Base-by-base conservation (phyloP, 2,797 vertebrate genomes). In the Sebastes minor region DNA sequence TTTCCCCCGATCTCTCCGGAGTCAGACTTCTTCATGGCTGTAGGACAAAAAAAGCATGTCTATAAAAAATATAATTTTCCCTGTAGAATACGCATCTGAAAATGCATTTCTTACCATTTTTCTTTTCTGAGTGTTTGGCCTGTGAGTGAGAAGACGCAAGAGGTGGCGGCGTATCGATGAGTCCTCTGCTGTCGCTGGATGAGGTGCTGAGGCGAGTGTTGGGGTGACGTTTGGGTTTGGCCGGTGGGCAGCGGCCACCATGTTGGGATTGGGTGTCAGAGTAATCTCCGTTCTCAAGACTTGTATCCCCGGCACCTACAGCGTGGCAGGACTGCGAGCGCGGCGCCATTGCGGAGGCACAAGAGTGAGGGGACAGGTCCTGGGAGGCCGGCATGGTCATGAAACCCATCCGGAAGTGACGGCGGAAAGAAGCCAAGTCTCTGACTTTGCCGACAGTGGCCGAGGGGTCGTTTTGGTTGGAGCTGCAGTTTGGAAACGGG, bases 301-400 rank as follows among this genome's bases (percentile, higher is more conserved):
- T 87, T 1, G 89, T 84, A n/a, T 95, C 95, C 6, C 95, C 95
- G 8, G 97, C 96, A 27, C 97, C 97, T 22, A 98, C 97, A 0
- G 97, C 97, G 52, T 98, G 97, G 92, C 97, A 98, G 80, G 97
- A 98, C 85, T 98, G 97, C 1, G 97, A 98, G 79, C 97, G 97
- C 0, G 97, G 97, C 11, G 97, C 97, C 97, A 98, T 97, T 87
- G 96, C 96, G 3, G 96, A 96, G 90, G 96, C 96, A 90, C 97
- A 98, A 64, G 97, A 97, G 90, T 97, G 96, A 22, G 97, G 97
- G 22, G 96, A 96, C 42, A 97, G 97, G 91, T 98, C 97, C 95
- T 98, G 97, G 77, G 97, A 98, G 53, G 97, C 97, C 0, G 97
- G 97, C 97, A 98, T 98, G 22, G 97, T 98, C 97, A 98, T 97